phyloP scores from a whole-genome alignment of 2,888 invertebrate genomes.

The Phyllotreta striolata region DNA sequence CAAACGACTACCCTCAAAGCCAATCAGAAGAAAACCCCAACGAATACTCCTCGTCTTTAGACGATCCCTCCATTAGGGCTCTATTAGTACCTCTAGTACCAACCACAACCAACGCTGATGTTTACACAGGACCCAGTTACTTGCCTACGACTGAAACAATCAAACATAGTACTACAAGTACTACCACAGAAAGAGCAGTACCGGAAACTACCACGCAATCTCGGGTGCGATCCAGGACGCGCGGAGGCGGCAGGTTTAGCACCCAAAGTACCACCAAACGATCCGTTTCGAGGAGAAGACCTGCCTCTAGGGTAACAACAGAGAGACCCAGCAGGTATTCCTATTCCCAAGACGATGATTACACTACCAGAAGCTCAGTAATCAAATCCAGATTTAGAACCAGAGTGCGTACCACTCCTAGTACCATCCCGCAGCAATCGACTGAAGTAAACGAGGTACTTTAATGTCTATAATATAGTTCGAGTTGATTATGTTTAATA shows the following conservation, averaged over 20 bases:
- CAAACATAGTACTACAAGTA: constrained; percentile 33
- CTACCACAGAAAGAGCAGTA: constrained; percentile 48
- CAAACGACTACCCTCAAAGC: background rate
- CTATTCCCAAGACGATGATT: constrained; percentile 39
- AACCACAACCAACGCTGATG: constrained; percentile 45
- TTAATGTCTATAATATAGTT: constrained; percentile 4
- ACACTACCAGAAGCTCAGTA: constrained; percentile 33
- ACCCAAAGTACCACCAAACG: constrained; percentile 55
- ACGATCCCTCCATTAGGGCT: constrained; percentile 52
- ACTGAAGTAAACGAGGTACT: constrained; percentile 48
- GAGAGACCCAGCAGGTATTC: constrained; percentile 46
- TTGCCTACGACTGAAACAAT: constrained; percentile 38
- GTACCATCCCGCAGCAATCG: constrained; percentile 40
- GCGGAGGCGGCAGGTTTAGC: constrained; percentile 64
- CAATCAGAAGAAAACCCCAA: background rate
- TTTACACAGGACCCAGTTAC: constrained; percentile 29
- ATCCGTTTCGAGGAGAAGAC: constrained; percentile 59
- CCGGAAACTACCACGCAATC: constrained; percentile 55
- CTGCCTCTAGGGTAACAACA: constrained; percentile 51
- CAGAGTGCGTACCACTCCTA: constrained; percentile 51
- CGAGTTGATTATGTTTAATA: too few species aligned
- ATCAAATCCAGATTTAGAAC: constrained; percentile 54
- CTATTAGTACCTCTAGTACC: constrained; percentile 56
- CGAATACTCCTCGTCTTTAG: constrained; percentile 16
- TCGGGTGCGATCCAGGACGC: constrained; percentile 58